Evolutionary conservation across 2,797 vertebrate species (phyloP), one percentile per base, ranked within the genome.

Genomic region (Pangasius mekongensis): DNA sequence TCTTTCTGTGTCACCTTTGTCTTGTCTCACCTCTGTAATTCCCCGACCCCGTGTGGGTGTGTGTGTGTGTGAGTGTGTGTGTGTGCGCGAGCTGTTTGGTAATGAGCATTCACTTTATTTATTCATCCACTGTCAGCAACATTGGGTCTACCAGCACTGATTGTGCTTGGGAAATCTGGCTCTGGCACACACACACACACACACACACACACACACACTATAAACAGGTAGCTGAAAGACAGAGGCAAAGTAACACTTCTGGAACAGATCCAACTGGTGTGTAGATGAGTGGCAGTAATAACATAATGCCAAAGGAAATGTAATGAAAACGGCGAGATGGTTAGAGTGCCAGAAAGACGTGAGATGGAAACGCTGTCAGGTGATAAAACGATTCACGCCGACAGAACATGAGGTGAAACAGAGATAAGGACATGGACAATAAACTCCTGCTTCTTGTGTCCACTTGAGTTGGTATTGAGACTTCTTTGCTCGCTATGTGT

Each of bases 61-160:
- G 74, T 56, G 52, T 56, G 66, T 81, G 62, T 77, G 56, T 43
- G 62, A 18, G n/a, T 69, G n/a, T 39, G 67, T 83, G 71, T n/a
- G 69, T 47, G 33, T 83, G 90, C 71, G 62, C 60, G 69, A 43
- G 60, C 47, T 67, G 36, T 84, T 83, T 47, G 39, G 22, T 88
- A 88, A 78, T 88, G 52, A 85, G 69, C 18, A 76, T 66, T 56
- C 56, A 13, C 69, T 71, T 82, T 87, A 76, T 88, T 87, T 87
- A 85, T 85, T 91, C 54, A 69, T 30, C 43, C 0, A 0, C 20
- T 86, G 56, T 89, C 81, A 89, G 66, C 52, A 33, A 36, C 78
- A 9, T 30, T 66, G 62, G 30, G 58, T n/a, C 43, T 43, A 43
- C 36, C 20, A 24, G 36, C 43, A 76, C 4, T 2, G 24, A 33